A percentile compares a stretch with the other conserved stretches of the same genome.
These are phyloP conservation scores for Heliangelus exortis DNA, from an alignment of 2,797 vertebrate genomes.

Conservation along the genomic window DNA sequence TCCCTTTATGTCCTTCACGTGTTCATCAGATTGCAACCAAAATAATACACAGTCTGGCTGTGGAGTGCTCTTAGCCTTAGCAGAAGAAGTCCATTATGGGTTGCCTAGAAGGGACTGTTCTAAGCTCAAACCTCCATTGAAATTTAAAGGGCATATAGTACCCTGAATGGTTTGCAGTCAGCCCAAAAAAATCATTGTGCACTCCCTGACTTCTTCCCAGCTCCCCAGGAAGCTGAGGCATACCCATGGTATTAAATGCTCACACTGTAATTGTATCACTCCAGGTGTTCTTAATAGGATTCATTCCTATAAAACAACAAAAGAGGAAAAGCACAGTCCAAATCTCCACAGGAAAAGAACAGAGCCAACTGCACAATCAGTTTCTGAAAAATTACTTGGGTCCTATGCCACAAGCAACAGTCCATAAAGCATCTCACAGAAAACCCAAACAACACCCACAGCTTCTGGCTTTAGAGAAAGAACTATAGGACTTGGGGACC, in stretches of 20 bases:
- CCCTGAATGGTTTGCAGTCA: background rate
- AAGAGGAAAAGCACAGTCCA: background rate
- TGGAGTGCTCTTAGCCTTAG: background rate
- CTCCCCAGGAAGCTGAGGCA: background rate
- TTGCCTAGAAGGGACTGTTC: background rate
- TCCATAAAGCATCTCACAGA: slow-evolving; percentile 9
- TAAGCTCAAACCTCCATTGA: background rate
- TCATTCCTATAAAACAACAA: slow-evolving; percentile 5
- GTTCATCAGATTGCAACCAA: background rate
- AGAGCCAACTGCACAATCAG: background rate
- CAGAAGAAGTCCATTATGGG: background rate
- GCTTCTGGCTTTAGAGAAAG: background rate
- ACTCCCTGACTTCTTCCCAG: background rate
- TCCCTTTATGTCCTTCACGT: background rate
- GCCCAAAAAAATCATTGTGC: background rate
- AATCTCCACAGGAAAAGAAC: background rate
- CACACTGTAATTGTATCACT: background rate
- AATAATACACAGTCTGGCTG: background rate
- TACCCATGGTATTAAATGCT: slow-evolving; percentile 1
- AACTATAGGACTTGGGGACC: background rate
- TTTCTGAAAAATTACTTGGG: background rate
- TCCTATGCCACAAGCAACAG: background rate
- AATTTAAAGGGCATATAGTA: background rate
- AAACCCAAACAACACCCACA: slow-evolving; percentile 4
- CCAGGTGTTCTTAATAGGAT: slow-evolving; percentile 12